A percentile compares a stretch with the other conserved stretches of the same genome.
These are phyloP conservation scores for Caenorhabditis angaria DNA, from an alignment of 2,888 invertebrate genomes.

Conservation along the genomic window DNA sequence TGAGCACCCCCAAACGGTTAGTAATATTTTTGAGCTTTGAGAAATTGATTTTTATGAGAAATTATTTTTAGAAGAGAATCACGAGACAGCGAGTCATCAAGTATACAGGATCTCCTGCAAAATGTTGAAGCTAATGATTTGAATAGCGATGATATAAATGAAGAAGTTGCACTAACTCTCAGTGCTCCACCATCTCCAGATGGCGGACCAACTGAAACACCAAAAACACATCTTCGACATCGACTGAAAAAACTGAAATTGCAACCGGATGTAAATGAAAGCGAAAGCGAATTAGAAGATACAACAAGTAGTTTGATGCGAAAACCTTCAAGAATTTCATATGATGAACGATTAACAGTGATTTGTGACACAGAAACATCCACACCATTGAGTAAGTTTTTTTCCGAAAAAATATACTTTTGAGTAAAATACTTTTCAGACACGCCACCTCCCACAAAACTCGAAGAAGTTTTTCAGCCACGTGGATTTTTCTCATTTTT, in stretches of 20 bases:
- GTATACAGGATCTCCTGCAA: slow-evolving; percentile 37
- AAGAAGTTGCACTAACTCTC: slow-evolving; percentile 27
- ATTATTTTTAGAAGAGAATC: slow-evolving; percentile 25
- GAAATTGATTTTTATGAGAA: neutral
- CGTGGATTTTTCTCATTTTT: slow-evolving; percentile 60
- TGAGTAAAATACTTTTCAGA: slow-evolving; percentile 19
- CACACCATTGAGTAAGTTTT: slow-evolving; percentile 20
- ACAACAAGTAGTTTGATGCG: slow-evolving; percentile 10
- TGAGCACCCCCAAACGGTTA: neutral
- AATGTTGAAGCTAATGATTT: slow-evolving; percentile 43
- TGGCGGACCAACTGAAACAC: neutral
- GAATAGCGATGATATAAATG: slow-evolving; percentile 28
- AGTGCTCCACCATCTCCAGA: slow-evolving; percentile 34
- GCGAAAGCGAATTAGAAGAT: slow-evolving; percentile 24
- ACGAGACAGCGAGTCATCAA: slow-evolving; percentile 36
- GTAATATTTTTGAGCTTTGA: neutral
- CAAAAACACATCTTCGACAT: neutral
- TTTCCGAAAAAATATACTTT: neutral
- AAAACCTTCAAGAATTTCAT: slow-evolving; percentile 42
- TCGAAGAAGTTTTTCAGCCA: slow-evolving; percentile 24
- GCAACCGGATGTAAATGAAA: slow-evolving; percentile 3
- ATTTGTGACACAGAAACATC: slow-evolving; percentile 34
- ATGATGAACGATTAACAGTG: slow-evolving; percentile 40
- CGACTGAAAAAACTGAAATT: slow-evolving; percentile 18
- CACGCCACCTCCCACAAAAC: slow-evolving; percentile 26